Percentiles rank a stretch among this genome's conserved stretches.
phyloP scores from a whole-genome alignment of 2,797 vertebrate genomes.

The Leptodactylus fallax region DNA sequence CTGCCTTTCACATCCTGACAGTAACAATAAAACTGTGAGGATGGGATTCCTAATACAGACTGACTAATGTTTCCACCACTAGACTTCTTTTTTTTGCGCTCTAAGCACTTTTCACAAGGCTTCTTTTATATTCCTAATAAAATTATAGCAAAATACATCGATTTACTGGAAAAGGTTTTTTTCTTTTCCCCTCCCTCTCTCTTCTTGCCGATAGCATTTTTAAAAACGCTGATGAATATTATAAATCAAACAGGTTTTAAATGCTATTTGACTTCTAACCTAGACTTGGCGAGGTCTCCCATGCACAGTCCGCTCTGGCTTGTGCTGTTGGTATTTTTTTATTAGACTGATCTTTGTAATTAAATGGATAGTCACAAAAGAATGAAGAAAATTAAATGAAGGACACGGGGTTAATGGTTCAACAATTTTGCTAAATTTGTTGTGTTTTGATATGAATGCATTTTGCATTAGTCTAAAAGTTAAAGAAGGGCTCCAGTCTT shows the following conservation, averaged over 20 bases:
- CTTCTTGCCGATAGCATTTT: constrained; percentile 66
- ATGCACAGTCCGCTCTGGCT: background rate
- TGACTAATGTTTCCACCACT: constrained; percentile 93
- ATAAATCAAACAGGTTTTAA: constrained; percentile 65
- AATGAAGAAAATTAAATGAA: background rate
- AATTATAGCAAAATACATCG: constrained; percentile 86
- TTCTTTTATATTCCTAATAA: constrained; percentile 97
- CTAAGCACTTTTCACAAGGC: constrained; percentile 97
- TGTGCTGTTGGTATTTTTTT: constrained; percentile 12
- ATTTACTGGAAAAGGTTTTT: constrained; percentile 83
- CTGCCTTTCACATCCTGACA: constrained; percentile 99
- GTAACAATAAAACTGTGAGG: constrained; percentile 99
- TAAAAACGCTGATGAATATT: constrained; percentile 71
- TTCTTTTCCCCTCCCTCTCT: constrained; percentile 62
- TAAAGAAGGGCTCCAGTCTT: no score
- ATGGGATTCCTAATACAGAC: constrained; percentile 99
- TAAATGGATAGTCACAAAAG: background rate
- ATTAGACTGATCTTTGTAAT: constrained; percentile 33
- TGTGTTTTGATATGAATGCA: background rate
- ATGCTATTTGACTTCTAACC: constrained; percentile 67
- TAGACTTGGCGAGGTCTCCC: constrained; percentile 48
- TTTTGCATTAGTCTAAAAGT: no score
- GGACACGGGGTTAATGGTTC: background rate
- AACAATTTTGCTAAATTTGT: background rate
- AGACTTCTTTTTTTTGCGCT: constrained; percentile 87